Evolutionary conservation across 2,888 invertebrate species (phyloP).

Genomic region (Sipha maydis): DNA sequence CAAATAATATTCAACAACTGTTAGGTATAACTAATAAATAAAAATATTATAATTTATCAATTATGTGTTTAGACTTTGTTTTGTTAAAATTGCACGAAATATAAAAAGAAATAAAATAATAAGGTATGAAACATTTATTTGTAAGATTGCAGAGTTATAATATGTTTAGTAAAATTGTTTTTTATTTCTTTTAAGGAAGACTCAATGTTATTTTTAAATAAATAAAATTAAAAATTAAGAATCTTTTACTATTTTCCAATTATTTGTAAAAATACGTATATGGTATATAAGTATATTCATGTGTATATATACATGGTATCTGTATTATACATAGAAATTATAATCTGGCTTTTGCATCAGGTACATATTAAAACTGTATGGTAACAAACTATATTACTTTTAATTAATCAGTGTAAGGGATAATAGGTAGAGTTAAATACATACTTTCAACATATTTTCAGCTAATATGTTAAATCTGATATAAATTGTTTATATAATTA

Average conservation of each 20-base stretch:
- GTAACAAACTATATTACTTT: slow-evolving; percentile 42
- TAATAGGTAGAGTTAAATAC: slow-evolving; percentile 24
- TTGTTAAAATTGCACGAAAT: slow-evolving; percentile 26
- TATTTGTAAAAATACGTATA: neutral
- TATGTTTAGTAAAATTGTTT: neutral
- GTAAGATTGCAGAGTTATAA: neutral
- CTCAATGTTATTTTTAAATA: slow-evolving; percentile 1
- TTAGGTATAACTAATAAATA: slow-evolving; percentile 34
- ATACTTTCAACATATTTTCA: neutral
- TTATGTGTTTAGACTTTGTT: slow-evolving; percentile 4
- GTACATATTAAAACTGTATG: slow-evolving; percentile 41
- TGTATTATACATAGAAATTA: slow-evolving; percentile 26
- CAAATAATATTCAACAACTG: slow-evolving; percentile 1
- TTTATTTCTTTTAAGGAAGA: slow-evolving; percentile 31
- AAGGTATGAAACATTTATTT: neutral
- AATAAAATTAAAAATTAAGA: slow-evolving; percentile 19
- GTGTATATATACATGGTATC: neutral
- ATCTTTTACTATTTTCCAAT: neutral
- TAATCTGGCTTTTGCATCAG: slow-evolving; percentile 45
- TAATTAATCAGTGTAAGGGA: slow-evolving; percentile 5
- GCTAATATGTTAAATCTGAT: slow-evolving; percentile 1
- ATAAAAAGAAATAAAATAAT: slow-evolving; percentile 14
- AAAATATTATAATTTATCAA: neutral
- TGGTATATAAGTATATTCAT: neutral
- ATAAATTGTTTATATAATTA: slow-evolving; percentile 14